Percentiles rank a stretch among this genome's conserved stretches.
These are phyloP conservation scores for Meloe dianella DNA, from an alignment of 2,888 invertebrate species.

Conservation along the genomic window DNA sequence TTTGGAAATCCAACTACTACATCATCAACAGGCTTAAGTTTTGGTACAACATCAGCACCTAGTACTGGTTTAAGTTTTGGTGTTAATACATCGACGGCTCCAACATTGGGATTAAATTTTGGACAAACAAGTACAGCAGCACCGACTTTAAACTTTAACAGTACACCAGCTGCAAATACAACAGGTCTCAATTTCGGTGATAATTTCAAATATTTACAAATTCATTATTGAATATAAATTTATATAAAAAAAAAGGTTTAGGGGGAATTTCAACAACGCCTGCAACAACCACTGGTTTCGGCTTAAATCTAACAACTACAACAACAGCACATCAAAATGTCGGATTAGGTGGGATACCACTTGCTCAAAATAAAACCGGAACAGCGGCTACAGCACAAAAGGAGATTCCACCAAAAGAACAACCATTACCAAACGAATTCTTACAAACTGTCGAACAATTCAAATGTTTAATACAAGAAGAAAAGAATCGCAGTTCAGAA, in stretches of 20 bases:
- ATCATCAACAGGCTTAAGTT: slow-evolving; percentile 27
- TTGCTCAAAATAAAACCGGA: slow-evolving; percentile 57
- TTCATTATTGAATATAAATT: slow-evolving; percentile 10
- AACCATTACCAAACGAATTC: slow-evolving; percentile 77
- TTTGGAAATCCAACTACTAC: slow-evolving; percentile 29
- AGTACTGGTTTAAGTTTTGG: slow-evolving; percentile 12
- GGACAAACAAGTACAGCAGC: slow-evolving; percentile 15
- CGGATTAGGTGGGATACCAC: slow-evolving; percentile 74
- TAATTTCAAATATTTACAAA: background rate
- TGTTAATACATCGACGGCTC: slow-evolving; percentile 26
- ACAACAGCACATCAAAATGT: slow-evolving; percentile 46
- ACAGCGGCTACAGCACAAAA: slow-evolving; percentile 52
- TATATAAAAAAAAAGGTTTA: slow-evolving; percentile 19
- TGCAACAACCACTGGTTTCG: slow-evolving; percentile 24
- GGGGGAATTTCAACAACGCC: slow-evolving; percentile 24
- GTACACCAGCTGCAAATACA: slow-evolving; percentile 29
- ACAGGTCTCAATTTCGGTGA: slow-evolving; percentile 10
- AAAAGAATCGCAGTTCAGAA: slow-evolving; percentile 81
- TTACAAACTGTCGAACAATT: slow-evolving; percentile 78
- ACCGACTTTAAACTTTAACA: background rate
- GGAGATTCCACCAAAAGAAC: slow-evolving; percentile 67
- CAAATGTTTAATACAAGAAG: slow-evolving; percentile 84
- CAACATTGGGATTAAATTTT: slow-evolving; percentile 11
- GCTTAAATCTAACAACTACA: slow-evolving; percentile 19
- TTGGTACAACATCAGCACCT: slow-evolving; percentile 30